Base-by-base conservation (phyloP, 53 echinoderm and acorn worm species). In the Paracentrotus lividus region DNA sequence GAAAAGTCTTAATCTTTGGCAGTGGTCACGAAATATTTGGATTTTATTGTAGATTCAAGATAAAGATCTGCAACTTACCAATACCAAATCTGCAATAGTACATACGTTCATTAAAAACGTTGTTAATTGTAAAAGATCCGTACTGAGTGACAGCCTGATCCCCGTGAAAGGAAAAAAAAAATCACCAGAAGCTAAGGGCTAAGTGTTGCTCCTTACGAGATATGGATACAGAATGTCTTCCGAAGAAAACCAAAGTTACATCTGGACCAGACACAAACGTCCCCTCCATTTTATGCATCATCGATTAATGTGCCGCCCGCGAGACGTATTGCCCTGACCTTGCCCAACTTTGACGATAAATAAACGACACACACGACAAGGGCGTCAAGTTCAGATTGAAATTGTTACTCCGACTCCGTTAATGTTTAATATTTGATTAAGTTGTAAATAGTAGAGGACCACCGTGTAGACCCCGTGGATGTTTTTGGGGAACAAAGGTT, bases 341-440 rank as follows among this genome's bases (percentile, higher is more conserved):
- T 72, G 72, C 20, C n/a, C n/a, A 40, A 40, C 20, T 40, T 72
- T 15, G 0, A 6, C 40, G 40, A 20, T 72, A 72, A 32, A 72
- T 1, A 72, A n/a, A n/a, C 9, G 72, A 40, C 72, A 72, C 36
- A 40, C 72, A 14, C 16, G 18, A 20, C 72, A 18, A 72, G 40
- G 18, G 36, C 72, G 72, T 40, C 36, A 72, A 72, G 40, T 72
- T 72, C 72, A 72, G 14, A 72, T 40, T 72, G 36, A 38, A 64
- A 29, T 64, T 64, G 27, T 29, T 64, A 64, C 31, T 9, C 31
- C 64, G 27, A 31, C 29, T 64, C 64, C 21, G 0, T 36, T 72
- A 18, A 16, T 72, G 72, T 40, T 72, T 72, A 40, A 40, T 72
- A 72, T 69, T 69, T 69, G 69, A 69, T 69, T 9, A 69, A 69